Percentiles rank a stretch among this genome's conserved stretches.
These are phyloP conservation scores for Dolichopus griseipennis DNA, from an alignment of 2,888 invertebrate genomes.

Conservation along the genomic window DNA sequence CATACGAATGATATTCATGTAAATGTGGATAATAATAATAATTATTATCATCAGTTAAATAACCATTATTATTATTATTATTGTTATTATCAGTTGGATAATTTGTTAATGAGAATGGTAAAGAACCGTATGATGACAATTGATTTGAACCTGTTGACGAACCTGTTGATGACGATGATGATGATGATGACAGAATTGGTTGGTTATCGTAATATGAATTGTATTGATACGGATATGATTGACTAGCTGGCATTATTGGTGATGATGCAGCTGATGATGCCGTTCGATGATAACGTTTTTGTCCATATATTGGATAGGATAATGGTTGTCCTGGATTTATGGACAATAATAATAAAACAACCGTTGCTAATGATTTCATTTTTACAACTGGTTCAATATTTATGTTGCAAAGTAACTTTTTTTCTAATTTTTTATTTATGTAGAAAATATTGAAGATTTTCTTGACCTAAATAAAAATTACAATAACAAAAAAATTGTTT, in stretches of 20 bases:
- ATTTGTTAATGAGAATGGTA: constrained; percentile 4
- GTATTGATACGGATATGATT: constrained; percentile 15
- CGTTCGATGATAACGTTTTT: constrained; percentile 26
- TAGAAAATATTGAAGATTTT: neutral
- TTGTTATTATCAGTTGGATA: neutral
- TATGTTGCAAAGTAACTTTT: too few relatives aligned
- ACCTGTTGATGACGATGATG: constrained; percentile 16
- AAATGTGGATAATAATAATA: constrained; percentile 25
- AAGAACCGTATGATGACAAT: neutral
- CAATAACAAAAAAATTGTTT: neutral
- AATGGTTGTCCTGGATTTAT: neutral
- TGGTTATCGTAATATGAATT: constrained; percentile 20
- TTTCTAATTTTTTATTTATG: too few relatives aligned
- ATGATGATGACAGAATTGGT: constrained; percentile 7
- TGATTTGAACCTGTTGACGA: constrained; percentile 16
- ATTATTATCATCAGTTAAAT: constrained; percentile 18
- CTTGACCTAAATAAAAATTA: neutral
- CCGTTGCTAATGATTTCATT: neutral
- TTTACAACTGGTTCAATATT: neutral
- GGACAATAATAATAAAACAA: neutral
- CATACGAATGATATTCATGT: constrained; percentile 26
- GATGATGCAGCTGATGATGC: constrained; percentile 10
- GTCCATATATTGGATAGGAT: constrained; percentile 25
- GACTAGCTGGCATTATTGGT: constrained; percentile 11
- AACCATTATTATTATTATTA: constrained; percentile 16